Percentiles rank a stretch among this genome's conserved stretches.
These are phyloP conservation scores for Galaxias olidus DNA, from an alignment of 2,797 vertebrate genomes.

Conservation along the genomic window DNA sequence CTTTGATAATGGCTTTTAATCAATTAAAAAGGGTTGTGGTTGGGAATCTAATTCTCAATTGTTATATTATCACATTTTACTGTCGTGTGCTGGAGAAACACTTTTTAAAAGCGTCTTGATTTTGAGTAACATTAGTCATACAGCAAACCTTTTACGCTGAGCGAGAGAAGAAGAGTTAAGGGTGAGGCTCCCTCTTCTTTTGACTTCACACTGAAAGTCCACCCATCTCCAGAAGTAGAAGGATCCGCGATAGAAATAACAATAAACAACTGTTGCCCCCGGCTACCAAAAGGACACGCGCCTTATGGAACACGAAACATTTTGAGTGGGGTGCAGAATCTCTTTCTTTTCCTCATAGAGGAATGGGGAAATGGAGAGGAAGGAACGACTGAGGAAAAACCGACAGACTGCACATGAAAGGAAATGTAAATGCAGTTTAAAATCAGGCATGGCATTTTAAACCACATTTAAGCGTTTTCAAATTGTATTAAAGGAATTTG, in stretches of 20 bases:
- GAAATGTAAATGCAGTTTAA: no score
- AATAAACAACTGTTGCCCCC: conserved; percentile 24
- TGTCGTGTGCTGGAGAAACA: conserved; percentile 2
- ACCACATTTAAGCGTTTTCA: no score
- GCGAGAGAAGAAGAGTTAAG: background rate
- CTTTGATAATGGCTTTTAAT: conserved; percentile 60
- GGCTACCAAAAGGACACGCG: conserved; percentile 35
- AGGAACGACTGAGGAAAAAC: background rate
- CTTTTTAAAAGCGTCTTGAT: conserved; percentile 25
- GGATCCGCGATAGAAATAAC: background rate
- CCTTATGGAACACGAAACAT: conserved; percentile 26
- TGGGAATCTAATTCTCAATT: conserved; percentile 31
- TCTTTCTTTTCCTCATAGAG: conserved; percentile 9
- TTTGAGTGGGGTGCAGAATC: conserved; percentile 26
- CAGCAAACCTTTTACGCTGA: no score
- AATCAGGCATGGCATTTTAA: no score
- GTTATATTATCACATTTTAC: conserved; percentile 38
- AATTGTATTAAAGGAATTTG: no score
- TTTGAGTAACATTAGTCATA: conserved; percentile 44
- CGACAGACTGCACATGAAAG: no score
- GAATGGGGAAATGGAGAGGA: conserved; percentile 15
- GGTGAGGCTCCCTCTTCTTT: no score
- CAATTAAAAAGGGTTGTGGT: conserved; percentile 60
- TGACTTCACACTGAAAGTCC: conserved; percentile 14
- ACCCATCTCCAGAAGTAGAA: background rate